Percentiles rank a stretch among this genome's conserved stretches.
Evolutionary conservation across 1,140 invertebrate species (phyloP).

Genomic region (Ceratina calcarata): DNA sequence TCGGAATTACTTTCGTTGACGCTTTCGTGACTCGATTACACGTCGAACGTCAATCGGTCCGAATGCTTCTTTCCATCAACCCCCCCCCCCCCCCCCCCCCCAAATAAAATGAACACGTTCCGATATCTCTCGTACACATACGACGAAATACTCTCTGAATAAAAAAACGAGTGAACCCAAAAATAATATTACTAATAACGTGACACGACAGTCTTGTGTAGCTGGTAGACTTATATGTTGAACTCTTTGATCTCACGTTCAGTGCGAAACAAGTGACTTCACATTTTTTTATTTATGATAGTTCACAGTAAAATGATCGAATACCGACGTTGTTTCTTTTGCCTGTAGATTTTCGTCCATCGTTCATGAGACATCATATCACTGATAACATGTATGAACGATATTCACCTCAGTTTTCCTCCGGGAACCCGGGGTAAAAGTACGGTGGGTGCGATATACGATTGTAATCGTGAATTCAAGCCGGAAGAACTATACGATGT

Average conservation of each 20-base stretch:
- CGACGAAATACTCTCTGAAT: constrained; percentile 29
- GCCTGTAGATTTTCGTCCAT: not conserved
- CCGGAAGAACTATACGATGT: constrained; percentile 38
- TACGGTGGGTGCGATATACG: not conserved
- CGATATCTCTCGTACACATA: constrained; percentile 13
- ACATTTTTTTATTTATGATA: not conserved
- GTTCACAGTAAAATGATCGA: constrained; percentile 23
- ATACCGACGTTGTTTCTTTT: not conserved
- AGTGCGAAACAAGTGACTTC: constrained; percentile 11
- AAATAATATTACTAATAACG: constrained; percentile 60
- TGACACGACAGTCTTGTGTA: constrained; percentile 44
- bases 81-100: not conserved
- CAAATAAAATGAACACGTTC: constrained; percentile 37
- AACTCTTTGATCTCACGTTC: constrained; percentile 20
- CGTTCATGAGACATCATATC: not conserved
- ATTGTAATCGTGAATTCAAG: constrained; percentile 1
- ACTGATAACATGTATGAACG: constrained; percentile 7
- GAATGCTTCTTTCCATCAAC: constrained; percentile 17
- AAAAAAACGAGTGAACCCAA: constrained; percentile 35
- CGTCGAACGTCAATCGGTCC: constrained; percentile 53
- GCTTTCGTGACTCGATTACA: constrained; percentile 55
- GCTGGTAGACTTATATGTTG: constrained; percentile 10
- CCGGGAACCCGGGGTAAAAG: not conserved
- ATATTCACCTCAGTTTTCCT: not conserved
- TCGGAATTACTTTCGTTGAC: constrained; percentile 63